Evolutionary conservation across 2,797 vertebrate species (phyloP).

Genomic region (Calcarius lapponicus): DNA sequence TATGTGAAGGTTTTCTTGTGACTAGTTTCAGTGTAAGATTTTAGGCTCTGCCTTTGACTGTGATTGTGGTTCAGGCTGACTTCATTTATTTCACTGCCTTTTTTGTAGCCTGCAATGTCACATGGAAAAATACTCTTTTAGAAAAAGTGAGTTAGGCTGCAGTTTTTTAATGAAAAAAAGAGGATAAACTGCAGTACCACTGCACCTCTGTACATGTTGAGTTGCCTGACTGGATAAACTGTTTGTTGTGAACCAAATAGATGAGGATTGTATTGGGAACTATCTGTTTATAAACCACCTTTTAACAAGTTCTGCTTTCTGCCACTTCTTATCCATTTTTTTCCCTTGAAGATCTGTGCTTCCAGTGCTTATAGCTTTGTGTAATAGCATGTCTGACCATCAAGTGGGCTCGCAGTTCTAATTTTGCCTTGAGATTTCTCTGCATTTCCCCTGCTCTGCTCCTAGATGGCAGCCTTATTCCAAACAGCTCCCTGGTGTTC

Average conservation of each 20-base stretch:
- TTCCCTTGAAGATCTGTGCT: not conserved
- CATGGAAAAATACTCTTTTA: not conserved
- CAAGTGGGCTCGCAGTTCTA: not conserved
- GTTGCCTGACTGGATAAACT: not conserved
- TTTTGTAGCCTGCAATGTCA: not conserved
- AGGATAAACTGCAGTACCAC: not conserved
- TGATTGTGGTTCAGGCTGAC: not conserved
- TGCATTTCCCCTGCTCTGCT: slow-evolving; percentile 2
- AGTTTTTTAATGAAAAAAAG: not conserved
- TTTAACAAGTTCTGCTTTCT: not conserved
- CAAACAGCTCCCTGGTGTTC: not conserved
- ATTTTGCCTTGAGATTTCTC: not conserved
- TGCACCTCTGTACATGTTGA: not conserved
- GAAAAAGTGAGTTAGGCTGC: not conserved
- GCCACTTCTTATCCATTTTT: not conserved
- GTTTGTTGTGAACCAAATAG: not conserved
- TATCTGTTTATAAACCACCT: not conserved
- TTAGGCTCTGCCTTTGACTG: not conserved
- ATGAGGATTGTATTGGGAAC: not conserved
- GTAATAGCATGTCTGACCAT: not conserved
- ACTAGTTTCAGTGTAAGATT: not conserved
- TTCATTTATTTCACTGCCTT: not conserved
- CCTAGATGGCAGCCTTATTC: slow-evolving; percentile 47
- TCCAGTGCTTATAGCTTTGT: not conserved
- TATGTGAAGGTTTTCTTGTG: not conserved